Evolutionary conservation across 2,113 vertebrate species (phyloP), one percentile per base, ranked within the genome.

Genomic region (Electrona antarctica): DNA sequence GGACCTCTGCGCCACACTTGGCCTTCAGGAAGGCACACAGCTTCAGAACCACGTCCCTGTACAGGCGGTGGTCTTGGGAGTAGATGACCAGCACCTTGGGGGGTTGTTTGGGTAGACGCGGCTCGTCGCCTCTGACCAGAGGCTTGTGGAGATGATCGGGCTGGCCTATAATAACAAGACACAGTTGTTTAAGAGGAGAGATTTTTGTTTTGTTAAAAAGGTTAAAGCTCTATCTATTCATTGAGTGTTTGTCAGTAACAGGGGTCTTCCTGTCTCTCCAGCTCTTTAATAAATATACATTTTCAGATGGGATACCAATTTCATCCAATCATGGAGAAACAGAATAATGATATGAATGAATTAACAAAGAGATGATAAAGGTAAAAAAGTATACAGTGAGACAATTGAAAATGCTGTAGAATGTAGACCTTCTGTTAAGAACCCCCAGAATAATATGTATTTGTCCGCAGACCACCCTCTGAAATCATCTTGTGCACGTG

Each of bases 1-100:
- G 86, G 1, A 98, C 97, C 7, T 96, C 91, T 0, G 92, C 94
- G 69, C 97, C 96, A 29, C 98, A 99, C 41, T 93, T 92, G 0
- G 92, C 93, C 87, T 93, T 92, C 49, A 99, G 92, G 84, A 99
- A 99, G 70, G 96, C 93, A 0, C 95, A 94, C 50, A 99, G 95
- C 84, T 94, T 96, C 0, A 99, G 90, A 47, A 99, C 96, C n/a
- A 98, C 86, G 0, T 98, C 93, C 60, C 93, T 91, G 4, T 96
- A 98, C 47, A 96, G 92, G 11, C 77, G 85, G 79, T 98, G 97
- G 77, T 99, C 98, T 0, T 96, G 93, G 0, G 98, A 99, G 87
- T 98, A 99, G 82, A 97, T 90, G 2, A 98, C 82, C 90, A 97
- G 92, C 14, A 98, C 93, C 67, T 95, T 97, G 6, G 91, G 87